Evolutionary conservation across 2,797 vertebrate genomes (phyloP).

Genomic region (Enoplosus armatus): DNA sequence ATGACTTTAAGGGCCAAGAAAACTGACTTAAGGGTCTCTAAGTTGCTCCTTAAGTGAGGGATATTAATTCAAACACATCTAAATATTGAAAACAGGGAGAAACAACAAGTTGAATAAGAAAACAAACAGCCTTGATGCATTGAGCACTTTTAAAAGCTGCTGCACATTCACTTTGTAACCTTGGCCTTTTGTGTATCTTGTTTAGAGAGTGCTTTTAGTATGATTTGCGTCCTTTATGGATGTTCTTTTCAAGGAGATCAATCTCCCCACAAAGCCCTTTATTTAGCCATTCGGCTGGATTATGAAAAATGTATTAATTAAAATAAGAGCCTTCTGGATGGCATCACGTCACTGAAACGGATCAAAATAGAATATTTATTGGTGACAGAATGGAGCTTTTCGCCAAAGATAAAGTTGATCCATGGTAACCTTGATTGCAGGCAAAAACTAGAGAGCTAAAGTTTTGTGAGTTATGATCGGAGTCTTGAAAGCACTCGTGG

Average conservation of each 20-base stretch:
- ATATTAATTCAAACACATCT: not conserved
- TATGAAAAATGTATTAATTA: slow-evolving; percentile 86
- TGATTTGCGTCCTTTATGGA: slow-evolving; percentile 83
- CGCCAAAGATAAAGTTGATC: slow-evolving; percentile 61
- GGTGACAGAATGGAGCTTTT: slow-evolving; percentile 50
- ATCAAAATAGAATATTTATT: slow-evolving; percentile 83
- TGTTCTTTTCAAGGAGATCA: slow-evolving; percentile 74
- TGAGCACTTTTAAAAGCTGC: slow-evolving; percentile 36
- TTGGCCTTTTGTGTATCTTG: slow-evolving; percentile 58
- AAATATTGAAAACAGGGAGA: not conserved
- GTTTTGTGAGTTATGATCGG: slow-evolving; percentile 69
- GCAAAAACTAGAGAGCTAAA: slow-evolving; percentile 33
- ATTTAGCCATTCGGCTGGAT: slow-evolving; percentile 78
- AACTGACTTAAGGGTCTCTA: too few species aligned
- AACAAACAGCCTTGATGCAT: slow-evolving; percentile 29
- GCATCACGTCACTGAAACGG: slow-evolving; percentile 71
- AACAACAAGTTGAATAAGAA: slow-evolving; percentile 9
- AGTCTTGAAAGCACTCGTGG: not conserved
- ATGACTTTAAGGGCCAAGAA: not conserved
- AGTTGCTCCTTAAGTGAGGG: not conserved
- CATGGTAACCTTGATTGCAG: slow-evolving; percentile 63
- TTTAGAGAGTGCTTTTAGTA: slow-evolving; percentile 82
- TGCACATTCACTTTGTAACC: slow-evolving; percentile 44
- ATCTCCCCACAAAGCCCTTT: slow-evolving; percentile 78
- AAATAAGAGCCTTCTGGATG: slow-evolving; percentile 79